A percentile compares a stretch with the other conserved stretches of the same genome.
Conservation (phyloP, 2,797 vertebrate species). For the Gephyroberyx darwinii region DNA sequence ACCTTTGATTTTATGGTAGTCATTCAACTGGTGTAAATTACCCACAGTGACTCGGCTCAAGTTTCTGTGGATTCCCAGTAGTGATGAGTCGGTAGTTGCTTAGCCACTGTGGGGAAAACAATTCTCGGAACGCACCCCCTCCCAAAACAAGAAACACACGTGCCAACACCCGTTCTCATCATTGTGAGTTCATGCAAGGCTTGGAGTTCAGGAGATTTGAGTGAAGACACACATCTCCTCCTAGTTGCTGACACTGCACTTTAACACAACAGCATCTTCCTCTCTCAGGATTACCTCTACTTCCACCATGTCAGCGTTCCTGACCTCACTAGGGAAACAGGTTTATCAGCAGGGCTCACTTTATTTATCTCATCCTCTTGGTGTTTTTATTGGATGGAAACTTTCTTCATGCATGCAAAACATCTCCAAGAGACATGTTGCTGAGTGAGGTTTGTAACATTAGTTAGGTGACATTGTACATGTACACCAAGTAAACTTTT, state of each 20-base stretch:
- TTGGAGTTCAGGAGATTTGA: constrained; percentile 26
- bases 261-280: constrained; percentile 44
- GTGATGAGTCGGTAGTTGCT: constrained; percentile 48
- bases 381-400: constrained; percentile 8
- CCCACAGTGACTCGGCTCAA: constrained; percentile 2
- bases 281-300: constrained; percentile 33
- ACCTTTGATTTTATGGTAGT: background rate
- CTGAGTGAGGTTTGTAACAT: background rate
- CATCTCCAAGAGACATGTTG: background rate
- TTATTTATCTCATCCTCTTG: background rate
- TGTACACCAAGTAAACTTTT: background rate
- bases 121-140: constrained; percentile 1
- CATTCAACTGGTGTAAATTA: background rate
- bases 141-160: background rate
- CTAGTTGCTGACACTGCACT: constrained; percentile 58
- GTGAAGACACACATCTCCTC: constrained; percentile 22
- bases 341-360: constrained; percentile 11
- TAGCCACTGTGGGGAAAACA: background rate
- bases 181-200: constrained; percentile 10
- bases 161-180: background rate
- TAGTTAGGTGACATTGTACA: background rate
- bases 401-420: background rate
- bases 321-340: constrained; percentile 22
- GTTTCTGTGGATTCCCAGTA: constrained; percentile 52
- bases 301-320: constrained; percentile 26